Conservation (phyloP, 2,888 invertebrate species). For the Drosophila testacea region DNA sequence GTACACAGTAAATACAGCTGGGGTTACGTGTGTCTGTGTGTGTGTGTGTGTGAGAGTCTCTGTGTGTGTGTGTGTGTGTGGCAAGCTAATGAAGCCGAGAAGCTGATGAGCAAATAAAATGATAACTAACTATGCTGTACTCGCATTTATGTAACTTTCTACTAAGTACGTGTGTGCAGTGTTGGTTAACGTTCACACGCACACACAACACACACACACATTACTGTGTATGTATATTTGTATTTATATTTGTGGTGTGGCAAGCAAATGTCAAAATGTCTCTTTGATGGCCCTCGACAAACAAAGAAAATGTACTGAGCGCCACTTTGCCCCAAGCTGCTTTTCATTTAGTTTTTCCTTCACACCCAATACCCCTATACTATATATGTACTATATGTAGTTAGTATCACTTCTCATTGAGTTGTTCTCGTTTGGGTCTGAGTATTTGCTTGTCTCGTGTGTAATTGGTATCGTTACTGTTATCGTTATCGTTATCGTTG, state of each 20-base stretch:
- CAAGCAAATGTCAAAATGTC: conserved; percentile 64
- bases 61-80: not conserved
- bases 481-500: conserved; percentile 31
- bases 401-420: no score
- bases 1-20: no score
- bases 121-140: conserved; percentile 54
- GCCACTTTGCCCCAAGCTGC: conserved; percentile 53
- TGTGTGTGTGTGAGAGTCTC: not conserved
- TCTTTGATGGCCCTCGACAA: conserved; percentile 57
- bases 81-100: conserved; percentile 56
- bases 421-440: conserved; percentile 11
- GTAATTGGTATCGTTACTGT: conserved; percentile 39
- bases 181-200: conserved; percentile 39
- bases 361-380: not conserved
- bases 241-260: conserved; percentile 33
- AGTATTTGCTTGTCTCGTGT: conserved; percentile 23
- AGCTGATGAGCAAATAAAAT: conserved; percentile 64
- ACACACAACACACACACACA: conserved; percentile 32
- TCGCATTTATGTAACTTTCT: conserved; percentile 26
- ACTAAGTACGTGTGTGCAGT: conserved; percentile 37
- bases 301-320: conserved; percentile 38
- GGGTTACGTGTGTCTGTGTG: not conserved
- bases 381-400: no score
- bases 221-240: conserved; percentile 12
- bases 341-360: conserved; percentile 36